Conservation (phyloP, 2,888 invertebrate species). For the Drosophila maculinotata region DNA sequence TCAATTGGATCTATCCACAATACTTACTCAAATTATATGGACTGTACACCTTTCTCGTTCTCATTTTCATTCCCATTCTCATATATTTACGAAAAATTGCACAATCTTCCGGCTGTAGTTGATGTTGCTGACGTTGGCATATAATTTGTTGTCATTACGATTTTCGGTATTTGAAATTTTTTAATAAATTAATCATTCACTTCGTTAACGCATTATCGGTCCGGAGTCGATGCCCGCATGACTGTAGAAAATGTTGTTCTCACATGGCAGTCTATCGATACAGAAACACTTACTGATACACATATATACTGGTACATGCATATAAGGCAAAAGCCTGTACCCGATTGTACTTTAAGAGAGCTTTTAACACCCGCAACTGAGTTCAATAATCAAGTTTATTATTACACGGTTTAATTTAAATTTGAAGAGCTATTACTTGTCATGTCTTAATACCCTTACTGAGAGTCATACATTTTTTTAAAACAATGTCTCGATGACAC, state of each 20-base stretch:
- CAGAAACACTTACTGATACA: constrained; percentile 8
- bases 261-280: constrained; percentile 13
- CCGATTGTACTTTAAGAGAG: neutral
- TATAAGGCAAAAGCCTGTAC: constrained; percentile 16
- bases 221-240: constrained; percentile 44
- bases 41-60: neutral
- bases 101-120: constrained; percentile 16
- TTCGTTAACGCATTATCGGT: constrained; percentile 66
- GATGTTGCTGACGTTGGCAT: constrained; percentile 13
- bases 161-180: constrained; percentile 46
- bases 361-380: constrained; percentile 5
- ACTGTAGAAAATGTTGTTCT: constrained; percentile 30
- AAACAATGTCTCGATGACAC: too few relatives aligned
- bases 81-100: neutral
- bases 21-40: neutral
- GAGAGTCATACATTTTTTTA: too few relatives aligned
- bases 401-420: neutral
- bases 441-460: too few relatives aligned
- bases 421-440: neutral
- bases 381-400: neutral
- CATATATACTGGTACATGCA: neutral
- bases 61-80: neutral
- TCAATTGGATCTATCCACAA: constrained; percentile 7
- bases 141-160: constrained; percentile 58
- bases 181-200: constrained; percentile 67